Conservation (phyloP, 1,140 invertebrate species). For the Druon quercuslanigerum region DNA sequence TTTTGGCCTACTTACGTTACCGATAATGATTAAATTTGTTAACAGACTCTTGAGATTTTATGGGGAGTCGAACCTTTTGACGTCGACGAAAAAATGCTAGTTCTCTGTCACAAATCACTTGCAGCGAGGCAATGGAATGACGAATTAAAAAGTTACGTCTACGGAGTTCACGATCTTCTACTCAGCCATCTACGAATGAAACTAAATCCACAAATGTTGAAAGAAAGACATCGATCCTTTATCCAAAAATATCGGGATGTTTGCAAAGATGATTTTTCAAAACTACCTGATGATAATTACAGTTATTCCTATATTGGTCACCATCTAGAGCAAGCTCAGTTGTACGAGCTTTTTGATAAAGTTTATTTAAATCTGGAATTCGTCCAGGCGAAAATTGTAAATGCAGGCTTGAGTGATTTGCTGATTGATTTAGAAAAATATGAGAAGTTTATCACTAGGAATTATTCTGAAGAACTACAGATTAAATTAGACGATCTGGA, state of each 20-base stretch:
- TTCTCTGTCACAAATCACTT: constrained; percentile 2
- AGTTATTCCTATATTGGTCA: constrained; percentile 80
- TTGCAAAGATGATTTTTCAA: constrained; percentile 74
- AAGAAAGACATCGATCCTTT: constrained; percentile 71
- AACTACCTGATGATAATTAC: constrained; percentile 79
- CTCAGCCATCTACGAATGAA: constrained; percentile 1
- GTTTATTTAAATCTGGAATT: constrained; percentile 80
- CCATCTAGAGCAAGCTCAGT: constrained; percentile 76
- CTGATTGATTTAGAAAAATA: constrained; percentile 78
- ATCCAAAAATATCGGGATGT: constrained; percentile 72
- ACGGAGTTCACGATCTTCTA: constrained; percentile 19
- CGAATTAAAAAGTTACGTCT: constrained; percentile 6
- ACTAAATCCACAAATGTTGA: constrained; percentile 33
- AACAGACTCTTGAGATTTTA: constrained; percentile 75
- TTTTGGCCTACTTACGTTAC: constrained; percentile 33
- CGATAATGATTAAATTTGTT: constrained; percentile 36
- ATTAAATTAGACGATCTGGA: constrained; percentile 59
- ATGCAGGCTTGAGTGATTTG: constrained; percentile 77
- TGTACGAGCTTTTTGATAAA: constrained; percentile 72
- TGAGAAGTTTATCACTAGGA: constrained; percentile 70
- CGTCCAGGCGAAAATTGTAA: constrained; percentile 78
- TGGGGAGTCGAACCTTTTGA: constrained; percentile 63
- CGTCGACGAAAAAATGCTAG: constrained; percentile 10
- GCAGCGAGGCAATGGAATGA: constrained; percentile 26
- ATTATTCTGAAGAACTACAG: constrained; percentile 45